Evolutionary conservation across 1,140 invertebrate species (phyloP).

Genomic region (Magallana ariakensis): DNA sequence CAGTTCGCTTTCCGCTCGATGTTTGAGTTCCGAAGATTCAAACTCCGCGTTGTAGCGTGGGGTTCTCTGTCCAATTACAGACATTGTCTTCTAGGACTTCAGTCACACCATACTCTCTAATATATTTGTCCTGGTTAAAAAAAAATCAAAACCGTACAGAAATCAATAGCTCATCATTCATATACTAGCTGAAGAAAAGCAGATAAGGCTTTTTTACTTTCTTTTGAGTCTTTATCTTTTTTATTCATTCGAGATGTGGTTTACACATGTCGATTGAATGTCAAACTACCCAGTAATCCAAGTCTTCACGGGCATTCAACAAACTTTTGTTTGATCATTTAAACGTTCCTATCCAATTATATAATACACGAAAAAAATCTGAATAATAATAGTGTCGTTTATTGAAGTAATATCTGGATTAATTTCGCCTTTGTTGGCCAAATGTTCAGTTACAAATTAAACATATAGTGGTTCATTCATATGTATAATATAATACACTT

Average conservation of each 20-base stretch:
- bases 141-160: neutral
- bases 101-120: neutral
- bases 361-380: neutral
- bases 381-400: neutral
- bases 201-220: neutral
- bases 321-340: neutral
- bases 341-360: neutral
- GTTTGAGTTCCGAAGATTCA: slow-evolving; percentile 19
- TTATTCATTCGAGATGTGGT: neutral
- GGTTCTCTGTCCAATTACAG: neutral
- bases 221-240: neutral
- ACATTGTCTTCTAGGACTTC: neutral
- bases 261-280: too few species aligned
- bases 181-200: neutral
- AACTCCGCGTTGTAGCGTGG: neutral
- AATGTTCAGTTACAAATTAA: neutral
- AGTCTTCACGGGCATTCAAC: too few species aligned
- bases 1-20: slow-evolving; percentile 47
- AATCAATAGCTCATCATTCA: neutral
- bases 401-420: neutral
- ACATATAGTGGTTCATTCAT: neutral
- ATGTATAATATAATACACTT: neutral
- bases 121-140: neutral
- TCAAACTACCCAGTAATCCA: too few species aligned
- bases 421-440: slow-evolving; percentile 2